Evolutionary conservation across 2,113 vertebrate genomes (phyloP), one percentile per base, ranked within the genome.

Genomic region (Noctilio leporinus): DNA sequence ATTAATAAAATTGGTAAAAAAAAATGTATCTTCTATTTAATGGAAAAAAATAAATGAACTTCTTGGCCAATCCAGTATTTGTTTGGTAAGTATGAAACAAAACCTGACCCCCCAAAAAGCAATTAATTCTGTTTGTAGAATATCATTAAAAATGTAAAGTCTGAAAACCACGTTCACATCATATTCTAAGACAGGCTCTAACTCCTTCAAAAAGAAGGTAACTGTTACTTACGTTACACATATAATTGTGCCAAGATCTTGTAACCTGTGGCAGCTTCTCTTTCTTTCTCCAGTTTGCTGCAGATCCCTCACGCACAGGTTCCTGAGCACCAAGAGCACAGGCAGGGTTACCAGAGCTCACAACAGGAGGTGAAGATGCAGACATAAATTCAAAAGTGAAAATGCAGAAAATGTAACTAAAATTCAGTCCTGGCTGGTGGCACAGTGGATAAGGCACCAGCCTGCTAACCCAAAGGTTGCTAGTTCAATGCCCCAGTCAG

Each of bases 161-260:
- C 15, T 69, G 33, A 70, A 91, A 86, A 82, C 16, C 87, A 19
- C 30, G 0, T 10, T 57, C 43, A 83, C 10, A 72, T 40, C 86
- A 40, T 51, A 78, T 20, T 80, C 65, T 69, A 92, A 57, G 72
- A 94, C 0, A 77, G 65, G 4, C 19, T 78, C 2, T 57, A 45
- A 40, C 33, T 35, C 26, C 69, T 80, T 73, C 40, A 9, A 49
- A 57, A 38, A 24, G 2, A 86, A 10, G 64, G 7, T 24, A 40
- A 16, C 0, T 80, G 15, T 64, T 82, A 97, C 99, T 99, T 98
- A 99, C 99, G 49, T 99, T 99, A 97, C 99, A 99, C 99, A 99
- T 99, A 95, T 99, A 99, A 98, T 99, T 99, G 96, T 99, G 99
- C 99, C 99, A 99, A 49, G 99, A 99, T 75, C 99, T 99, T 14